Evolutionary conservation across 1,140 invertebrate genomes (phyloP), one percentile per base, ranked within the genome.

Genomic region (Saccostrea echinata): DNA sequence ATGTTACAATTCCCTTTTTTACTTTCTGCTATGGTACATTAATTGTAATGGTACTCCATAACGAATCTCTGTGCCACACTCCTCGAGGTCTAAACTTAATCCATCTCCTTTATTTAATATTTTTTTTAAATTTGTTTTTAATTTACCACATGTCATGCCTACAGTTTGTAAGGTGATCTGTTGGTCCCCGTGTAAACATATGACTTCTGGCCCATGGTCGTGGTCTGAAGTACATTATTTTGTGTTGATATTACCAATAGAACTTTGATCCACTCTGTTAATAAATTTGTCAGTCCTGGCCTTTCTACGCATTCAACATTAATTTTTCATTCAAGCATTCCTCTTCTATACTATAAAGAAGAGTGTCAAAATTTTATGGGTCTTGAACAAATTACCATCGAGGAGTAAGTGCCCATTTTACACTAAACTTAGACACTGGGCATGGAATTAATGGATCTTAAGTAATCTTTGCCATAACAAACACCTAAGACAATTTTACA

Each of bases 61-160:
- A 61, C 18, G 3, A 43, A 43, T 43, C 43, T 43, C 43, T 43
- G 43, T 43, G 43, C 43, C 43, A 43, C n/a, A 61, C 18, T 61
- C 55, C 55, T 21, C 55, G 21, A 61, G 55, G 55, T 61, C 55
- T 61, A 61, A 61, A 61, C n/a, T 61, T n/a, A 61, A 61, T 61
- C 55, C 11, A 9, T 61, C 55, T 61, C 16, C 55, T 57, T 57
- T 57, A 9, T 57, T 57, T 4, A 57, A 57, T 57, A 21, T 21
- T 30, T 30, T 30, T 30, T 27, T 30, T 12, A 76, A 76, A 76
- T 76, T 76, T 71, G 68, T 71, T 76, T 30, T 76, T 76, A 76
- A 76, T 76, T 76, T 76, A 27, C 27, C 27, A 76, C 68, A 76
- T 76, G 68, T 27, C 68, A 76, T 30, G 68, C 68, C 27, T 76